Percentiles rank a stretch among this genome's conserved stretches.
Conservation (phyloP, 2,888 invertebrate species). For the Dilophus febrilis region DNA sequence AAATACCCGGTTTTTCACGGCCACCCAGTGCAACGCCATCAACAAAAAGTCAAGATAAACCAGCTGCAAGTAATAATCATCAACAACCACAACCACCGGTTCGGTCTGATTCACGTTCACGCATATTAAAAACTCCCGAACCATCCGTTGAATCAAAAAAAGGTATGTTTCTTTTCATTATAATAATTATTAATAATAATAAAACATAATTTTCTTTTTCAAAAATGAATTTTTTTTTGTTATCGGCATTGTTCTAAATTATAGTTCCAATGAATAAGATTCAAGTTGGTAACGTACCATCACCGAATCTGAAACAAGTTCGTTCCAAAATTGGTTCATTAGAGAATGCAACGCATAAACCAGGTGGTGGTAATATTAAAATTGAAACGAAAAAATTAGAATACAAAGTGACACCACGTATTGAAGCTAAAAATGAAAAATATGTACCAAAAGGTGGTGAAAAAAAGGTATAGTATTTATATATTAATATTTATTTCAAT, state of each 20-base stretch:
- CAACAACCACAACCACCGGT: conserved; percentile 20
- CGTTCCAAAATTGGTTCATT: conserved; percentile 84
- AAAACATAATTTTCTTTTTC: not conserved
- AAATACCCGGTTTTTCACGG: conserved; percentile 30
- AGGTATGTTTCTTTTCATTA: conserved; percentile 34
- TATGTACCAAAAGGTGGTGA: conserved; percentile 78
- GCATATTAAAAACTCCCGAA: conserved; percentile 53
- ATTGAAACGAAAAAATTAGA: conserved; percentile 77
- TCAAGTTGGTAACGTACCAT: conserved; percentile 81
- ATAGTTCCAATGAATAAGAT: conserved; percentile 86
- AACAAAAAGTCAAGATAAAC: conserved; percentile 16
- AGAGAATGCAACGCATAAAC: conserved; percentile 76
- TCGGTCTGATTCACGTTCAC: conserved; percentile 28
- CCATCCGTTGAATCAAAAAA: conserved; percentile 48
- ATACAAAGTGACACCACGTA: conserved; percentile 67
- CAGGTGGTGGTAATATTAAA: conserved; percentile 75
- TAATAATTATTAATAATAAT: not conserved
- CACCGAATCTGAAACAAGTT: conserved; percentile 81
- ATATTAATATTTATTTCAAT: not conserved
- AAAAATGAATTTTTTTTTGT: not conserved
- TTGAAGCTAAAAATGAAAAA: conserved; percentile 80
- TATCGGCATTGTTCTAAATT: conserved; percentile 22
- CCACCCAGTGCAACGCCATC: conserved; percentile 31
- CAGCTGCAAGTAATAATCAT: too few species aligned
- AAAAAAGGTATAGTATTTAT: conserved; percentile 51